Evolutionary conservation across 2,797 vertebrate genomes (phyloP).

Genomic region (Paramormyrops hopkinsi): DNA sequence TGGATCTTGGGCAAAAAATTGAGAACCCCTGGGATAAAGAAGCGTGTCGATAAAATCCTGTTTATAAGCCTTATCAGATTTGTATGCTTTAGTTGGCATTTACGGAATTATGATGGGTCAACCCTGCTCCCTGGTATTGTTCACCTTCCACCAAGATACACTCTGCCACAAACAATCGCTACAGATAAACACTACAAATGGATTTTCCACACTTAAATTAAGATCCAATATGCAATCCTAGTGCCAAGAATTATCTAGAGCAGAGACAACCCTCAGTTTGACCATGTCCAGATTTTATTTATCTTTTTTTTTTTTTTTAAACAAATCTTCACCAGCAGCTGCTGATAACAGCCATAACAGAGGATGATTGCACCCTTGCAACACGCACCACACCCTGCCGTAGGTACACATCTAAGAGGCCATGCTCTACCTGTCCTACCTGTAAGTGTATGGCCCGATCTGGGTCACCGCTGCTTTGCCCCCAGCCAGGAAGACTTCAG

Average conservation of each 20-base stretch:
- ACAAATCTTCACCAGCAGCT: neutral
- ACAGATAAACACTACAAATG: neutral
- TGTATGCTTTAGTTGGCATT: neutral
- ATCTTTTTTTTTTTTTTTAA: neutral
- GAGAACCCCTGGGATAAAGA: neutral
- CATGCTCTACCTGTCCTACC: slow-evolving; percentile 42
- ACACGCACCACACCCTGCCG: neutral
- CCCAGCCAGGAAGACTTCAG: slow-evolving; percentile 59
- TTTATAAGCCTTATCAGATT: neutral
- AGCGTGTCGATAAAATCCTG: neutral
- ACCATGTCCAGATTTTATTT: neutral
- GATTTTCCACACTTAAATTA: neutral
- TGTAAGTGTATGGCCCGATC: slow-evolving; percentile 74
- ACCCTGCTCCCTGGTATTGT: neutral
- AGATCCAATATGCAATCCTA: neutral
- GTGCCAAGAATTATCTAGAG: neutral
- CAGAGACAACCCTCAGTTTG: neutral
- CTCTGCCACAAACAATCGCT: neutral
- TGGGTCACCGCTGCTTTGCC: slow-evolving; percentile 60
- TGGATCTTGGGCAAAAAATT: neutral
- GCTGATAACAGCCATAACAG: neutral
- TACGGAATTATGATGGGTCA: neutral
- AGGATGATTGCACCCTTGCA: neutral
- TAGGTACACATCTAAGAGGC: neutral
- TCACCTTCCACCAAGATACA: neutral